Evolutionary conservation across 1,140 invertebrate genomes (phyloP).

Genomic region (Reticulitermes speratus): DNA sequence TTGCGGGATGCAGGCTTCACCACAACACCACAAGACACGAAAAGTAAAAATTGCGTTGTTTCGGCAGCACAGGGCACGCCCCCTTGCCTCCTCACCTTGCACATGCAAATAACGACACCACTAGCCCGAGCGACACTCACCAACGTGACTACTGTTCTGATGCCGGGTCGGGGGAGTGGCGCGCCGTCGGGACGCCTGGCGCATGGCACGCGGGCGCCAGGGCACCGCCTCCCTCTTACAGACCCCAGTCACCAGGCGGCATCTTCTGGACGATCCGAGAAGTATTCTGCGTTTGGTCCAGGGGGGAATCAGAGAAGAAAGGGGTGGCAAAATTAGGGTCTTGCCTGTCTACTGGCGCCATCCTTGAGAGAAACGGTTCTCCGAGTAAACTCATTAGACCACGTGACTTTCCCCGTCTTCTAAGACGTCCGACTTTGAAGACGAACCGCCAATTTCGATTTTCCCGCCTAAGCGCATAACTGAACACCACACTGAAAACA

Average conservation of each 20-base stretch:
- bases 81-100: not conserved
- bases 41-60: not conserved
- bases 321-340: not conserved
- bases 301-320: conserved; percentile 1
- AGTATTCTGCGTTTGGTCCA: not conserved
- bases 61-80: not conserved
- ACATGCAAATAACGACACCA: not conserved
- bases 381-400: not conserved
- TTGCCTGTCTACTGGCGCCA: conserved; percentile 2
- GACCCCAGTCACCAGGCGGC: conserved; percentile 9
- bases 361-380: conserved; percentile 15
- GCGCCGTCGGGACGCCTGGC: not conserved
- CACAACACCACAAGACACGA: not conserved
- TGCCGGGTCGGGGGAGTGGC: not conserved
- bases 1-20: not conserved
- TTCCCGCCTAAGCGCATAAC: not conserved
- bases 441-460: not conserved
- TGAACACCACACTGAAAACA: too few species aligned
- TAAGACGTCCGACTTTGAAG: not conserved
- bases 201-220: not conserved
- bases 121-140: not conserved
- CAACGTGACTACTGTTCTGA: not conserved
- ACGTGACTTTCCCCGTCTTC: not conserved
- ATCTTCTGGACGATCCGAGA: conserved; percentile 9
- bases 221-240: conserved; percentile 7